These are phyloP conservation scores for Lacerta bilineata DNA, from an alignment of 2,797 vertebrate species.

Conservation along the genomic window DNA sequence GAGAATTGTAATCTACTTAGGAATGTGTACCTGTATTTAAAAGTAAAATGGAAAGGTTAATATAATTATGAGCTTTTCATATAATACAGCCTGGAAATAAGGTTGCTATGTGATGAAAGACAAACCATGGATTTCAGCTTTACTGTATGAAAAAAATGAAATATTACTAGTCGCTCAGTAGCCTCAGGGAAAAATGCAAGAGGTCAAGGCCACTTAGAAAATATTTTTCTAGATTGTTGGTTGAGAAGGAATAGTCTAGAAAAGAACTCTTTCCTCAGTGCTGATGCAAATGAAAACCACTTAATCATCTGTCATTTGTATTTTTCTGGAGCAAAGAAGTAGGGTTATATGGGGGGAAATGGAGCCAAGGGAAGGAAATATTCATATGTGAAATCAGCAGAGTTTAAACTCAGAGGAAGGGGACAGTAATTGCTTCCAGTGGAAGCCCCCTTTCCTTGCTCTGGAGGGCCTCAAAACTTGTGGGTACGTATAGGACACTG, in stretches of 20 bases:
- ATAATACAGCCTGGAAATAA: accelerated
- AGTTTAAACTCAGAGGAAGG: neutral
- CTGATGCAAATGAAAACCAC: neutral
- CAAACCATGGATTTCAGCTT: neutral
- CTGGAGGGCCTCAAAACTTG: neutral
- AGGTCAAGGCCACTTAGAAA: neutral
- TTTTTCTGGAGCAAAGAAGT: neutral
- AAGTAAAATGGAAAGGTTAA: neutral
- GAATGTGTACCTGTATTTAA: neutral
- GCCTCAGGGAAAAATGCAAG: neutral
- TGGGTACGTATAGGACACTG: no score
- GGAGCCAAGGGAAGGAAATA: no score
- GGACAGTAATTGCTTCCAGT: neutral
- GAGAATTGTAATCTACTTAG: neutral
- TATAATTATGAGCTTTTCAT: neutral
- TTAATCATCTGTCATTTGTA: neutral
- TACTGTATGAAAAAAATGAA: neutral
- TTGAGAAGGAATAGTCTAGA: no score
- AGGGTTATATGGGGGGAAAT: neutral
- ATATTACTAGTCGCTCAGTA: neutral
- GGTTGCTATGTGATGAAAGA: neutral
- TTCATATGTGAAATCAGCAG: neutral
- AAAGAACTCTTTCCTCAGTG: neutral
- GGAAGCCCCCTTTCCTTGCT: neutral
- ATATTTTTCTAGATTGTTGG: neutral